Evolutionary conservation across 2,888 invertebrate species (phyloP).

Genomic region (Dasypolia templi): DNA sequence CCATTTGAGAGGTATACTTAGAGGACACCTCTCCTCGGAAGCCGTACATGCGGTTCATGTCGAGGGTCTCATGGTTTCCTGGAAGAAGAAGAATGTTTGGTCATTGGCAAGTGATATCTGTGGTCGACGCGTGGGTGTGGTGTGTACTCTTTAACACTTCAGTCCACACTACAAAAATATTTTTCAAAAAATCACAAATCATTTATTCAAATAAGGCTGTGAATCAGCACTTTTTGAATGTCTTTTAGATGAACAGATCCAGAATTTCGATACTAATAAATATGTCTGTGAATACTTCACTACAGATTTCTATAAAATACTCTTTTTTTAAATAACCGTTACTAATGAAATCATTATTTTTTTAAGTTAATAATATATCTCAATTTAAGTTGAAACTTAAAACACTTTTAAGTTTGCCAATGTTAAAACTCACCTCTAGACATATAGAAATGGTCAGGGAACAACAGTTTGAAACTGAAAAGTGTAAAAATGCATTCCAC

Average conservation of each 20-base stretch:
- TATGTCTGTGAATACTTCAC: no score
- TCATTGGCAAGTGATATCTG: background rate
- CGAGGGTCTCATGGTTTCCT: slow-evolving; percentile 99
- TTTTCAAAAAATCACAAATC: background rate
- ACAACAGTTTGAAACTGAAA: slow-evolving; percentile 98
- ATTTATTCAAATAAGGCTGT: background rate
- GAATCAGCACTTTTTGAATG: background rate
- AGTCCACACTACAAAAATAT: fast-evolving
- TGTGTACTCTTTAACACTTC: background rate
- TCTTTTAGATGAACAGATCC: background rate
- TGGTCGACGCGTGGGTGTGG: background rate
- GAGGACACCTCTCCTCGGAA: slow-evolving; percentile 99
- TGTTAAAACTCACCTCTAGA: slow-evolving; percentile 94
- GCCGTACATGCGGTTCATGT: slow-evolving; percentile 99
- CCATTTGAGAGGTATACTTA: slow-evolving; percentile 98
- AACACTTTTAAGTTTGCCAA: background rate
- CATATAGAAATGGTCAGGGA: slow-evolving; percentile 99
- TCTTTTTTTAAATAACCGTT: background rate
- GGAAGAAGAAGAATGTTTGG: slow-evolving; percentile 43
- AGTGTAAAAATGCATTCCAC: slow-evolving; percentile 99
- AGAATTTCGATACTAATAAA: background rate
- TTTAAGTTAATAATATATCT: background rate
- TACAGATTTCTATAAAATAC: background rate
- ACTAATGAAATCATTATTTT: background rate
- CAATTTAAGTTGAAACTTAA: background rate